These are phyloP conservation scores for Eilema griseolum DNA, from an alignment of 2,888 invertebrate species.

Conservation along the genomic window DNA sequence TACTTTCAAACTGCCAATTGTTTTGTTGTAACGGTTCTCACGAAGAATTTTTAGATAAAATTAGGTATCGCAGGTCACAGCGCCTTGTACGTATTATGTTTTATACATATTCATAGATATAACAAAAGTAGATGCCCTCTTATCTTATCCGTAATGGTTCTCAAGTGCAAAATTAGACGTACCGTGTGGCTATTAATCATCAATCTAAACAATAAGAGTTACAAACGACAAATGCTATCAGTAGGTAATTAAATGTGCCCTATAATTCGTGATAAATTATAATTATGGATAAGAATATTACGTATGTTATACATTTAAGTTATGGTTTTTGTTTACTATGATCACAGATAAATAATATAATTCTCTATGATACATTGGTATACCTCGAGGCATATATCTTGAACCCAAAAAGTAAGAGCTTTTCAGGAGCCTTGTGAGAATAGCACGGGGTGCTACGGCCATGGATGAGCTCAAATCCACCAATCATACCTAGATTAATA, in stretches of 20 bases:
- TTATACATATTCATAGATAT: background rate
- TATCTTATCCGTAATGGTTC: constrained; percentile 5
- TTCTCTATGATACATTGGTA: no score
- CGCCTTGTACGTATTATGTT: background rate
- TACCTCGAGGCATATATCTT: no score
- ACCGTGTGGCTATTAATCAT: background rate
- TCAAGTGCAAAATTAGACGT: constrained; percentile 3
- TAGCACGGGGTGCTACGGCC: no score
- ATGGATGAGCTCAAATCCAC: no score
- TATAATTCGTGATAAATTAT: background rate
- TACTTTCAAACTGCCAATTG: constrained; percentile 30
- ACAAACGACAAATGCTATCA: constrained; percentile 2
- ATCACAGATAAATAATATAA: no score
- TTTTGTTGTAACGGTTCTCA: constrained; percentile 38
- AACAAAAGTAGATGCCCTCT: constrained; percentile 3
- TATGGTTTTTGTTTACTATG: no score
- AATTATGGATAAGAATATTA: background rate
- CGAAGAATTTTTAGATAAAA: constrained; percentile 20
- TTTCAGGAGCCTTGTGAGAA: no score
- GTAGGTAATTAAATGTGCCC: background rate
- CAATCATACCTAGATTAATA: no score
- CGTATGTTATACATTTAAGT: no score
- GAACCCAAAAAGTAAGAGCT: no score
- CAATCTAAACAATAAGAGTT: background rate
- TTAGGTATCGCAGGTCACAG: background rate